Evolutionary conservation across 1,140 invertebrate genomes (phyloP).

Genomic region (Achroia grisella): DNA sequence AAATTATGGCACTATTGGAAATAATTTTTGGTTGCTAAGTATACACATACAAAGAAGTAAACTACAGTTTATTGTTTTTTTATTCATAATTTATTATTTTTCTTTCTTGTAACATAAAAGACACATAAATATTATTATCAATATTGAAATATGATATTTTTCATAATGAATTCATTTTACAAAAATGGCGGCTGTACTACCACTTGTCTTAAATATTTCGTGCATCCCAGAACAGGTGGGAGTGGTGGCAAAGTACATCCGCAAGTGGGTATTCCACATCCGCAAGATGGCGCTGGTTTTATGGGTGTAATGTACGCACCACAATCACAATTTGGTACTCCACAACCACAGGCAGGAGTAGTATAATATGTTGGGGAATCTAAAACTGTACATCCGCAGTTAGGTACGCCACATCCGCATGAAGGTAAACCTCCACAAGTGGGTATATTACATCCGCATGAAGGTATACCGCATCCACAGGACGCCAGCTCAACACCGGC

Average conservation of each 20-base stretch:
- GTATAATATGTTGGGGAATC: not conserved
- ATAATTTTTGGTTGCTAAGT: too few relatives aligned
- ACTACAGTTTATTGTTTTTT: too few relatives aligned
- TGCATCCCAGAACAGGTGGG: conserved; percentile 7
- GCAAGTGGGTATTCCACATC: not conserved
- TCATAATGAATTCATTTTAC: not conserved
- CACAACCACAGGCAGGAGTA: not conserved
- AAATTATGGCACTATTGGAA: too few relatives aligned
- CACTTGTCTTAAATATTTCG: conserved; percentile 9
- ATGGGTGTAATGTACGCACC: not conserved
- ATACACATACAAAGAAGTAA: too few relatives aligned
- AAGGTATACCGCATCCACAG: not conserved
- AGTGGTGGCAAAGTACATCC: conserved; percentile 8
- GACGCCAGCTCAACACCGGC: not conserved
- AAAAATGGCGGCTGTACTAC: conserved; percentile 10
- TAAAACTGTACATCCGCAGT: not conserved
- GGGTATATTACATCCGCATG: not conserved
- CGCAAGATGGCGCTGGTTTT: not conserved
- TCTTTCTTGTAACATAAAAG: too few relatives aligned
- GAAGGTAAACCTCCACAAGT: not conserved
- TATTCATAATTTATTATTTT: too few relatives aligned
- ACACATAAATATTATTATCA: too few relatives aligned
- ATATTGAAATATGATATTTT: too few relatives aligned
- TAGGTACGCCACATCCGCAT: not conserved
- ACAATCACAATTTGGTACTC: not conserved